phyloP scores from a whole-genome alignment of 2,797 vertebrate species.

The Pipistrellus kuhlii region DNA sequence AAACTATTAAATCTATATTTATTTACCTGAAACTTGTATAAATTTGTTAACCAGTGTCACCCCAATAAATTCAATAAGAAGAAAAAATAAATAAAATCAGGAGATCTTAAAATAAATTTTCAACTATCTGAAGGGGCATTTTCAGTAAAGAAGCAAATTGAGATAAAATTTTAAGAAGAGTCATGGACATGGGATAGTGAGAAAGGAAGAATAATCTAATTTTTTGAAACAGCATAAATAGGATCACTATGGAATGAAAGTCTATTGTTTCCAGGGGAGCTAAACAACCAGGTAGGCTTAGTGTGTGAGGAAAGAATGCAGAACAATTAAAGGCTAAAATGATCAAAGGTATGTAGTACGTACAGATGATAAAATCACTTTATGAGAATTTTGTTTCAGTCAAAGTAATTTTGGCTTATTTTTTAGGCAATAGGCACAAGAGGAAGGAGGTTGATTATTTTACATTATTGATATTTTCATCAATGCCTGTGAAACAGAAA shows the following conservation, averaged over 20 bases:
- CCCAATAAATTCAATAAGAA: background rate
- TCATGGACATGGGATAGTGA: background rate
- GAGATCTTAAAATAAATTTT: background rate
- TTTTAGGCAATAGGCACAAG: rapidly evolving
- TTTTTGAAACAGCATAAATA: background rate
- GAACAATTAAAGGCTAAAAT: background rate
- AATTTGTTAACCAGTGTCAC: background rate
- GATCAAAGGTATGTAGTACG: background rate
- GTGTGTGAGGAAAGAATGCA: background rate
- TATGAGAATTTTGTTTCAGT: background rate
- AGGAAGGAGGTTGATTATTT: background rate
- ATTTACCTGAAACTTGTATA: background rate
- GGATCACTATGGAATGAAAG: background rate
- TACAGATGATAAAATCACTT: background rate
- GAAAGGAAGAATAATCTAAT: background rate
- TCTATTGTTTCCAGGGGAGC: rapidly evolving
- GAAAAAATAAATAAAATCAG: background rate
- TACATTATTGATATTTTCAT: background rate
- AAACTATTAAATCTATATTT: background rate
- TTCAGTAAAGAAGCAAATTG: background rate
- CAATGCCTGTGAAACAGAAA: background rate
- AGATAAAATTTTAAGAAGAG: background rate
- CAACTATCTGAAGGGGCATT: background rate
- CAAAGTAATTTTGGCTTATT: background rate
- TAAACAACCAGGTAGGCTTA: background rate